Percentiles rank a stretch among this genome's conserved stretches.
These are phyloP conservation scores for Drosophila quadrilineata DNA, from an alignment of 1,140 invertebrate genomes.

Conservation along the genomic window DNA sequence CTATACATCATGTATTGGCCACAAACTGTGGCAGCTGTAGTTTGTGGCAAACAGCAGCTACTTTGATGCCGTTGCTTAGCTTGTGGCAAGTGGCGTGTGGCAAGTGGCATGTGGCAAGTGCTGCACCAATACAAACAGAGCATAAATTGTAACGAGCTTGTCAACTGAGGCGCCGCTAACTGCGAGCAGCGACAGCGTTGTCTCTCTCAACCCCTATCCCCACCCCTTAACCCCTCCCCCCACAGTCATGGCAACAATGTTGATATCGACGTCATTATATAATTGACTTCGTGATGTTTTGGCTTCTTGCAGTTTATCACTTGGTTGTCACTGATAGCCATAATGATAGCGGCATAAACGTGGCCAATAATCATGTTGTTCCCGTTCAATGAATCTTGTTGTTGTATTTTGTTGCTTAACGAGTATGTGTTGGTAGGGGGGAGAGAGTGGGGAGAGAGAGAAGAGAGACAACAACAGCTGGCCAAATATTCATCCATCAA, in stretches of 20 bases:
- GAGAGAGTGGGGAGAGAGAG: background rate
- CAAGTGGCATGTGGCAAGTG: constrained; percentile 3
- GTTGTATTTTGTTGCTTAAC: too few relatives aligned
- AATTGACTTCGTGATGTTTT: constrained; percentile 39
- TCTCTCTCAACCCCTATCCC: too few relatives aligned
- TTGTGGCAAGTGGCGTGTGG: constrained; percentile 1
- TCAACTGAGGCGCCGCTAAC: constrained; percentile 12
- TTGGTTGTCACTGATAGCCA: constrained; percentile 12
- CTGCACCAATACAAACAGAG: constrained; percentile 34
- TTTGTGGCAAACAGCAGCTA: background rate
- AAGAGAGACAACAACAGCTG: too few relatives aligned
- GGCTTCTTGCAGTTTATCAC: constrained; percentile 37
- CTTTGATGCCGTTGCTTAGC: background rate
- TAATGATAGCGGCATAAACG: constrained; percentile 23
- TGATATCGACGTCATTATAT: constrained; percentile 25
- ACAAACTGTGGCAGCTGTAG: constrained; percentile 1
- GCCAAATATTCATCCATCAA: constrained; percentile 22
- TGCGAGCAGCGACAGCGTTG: background rate
- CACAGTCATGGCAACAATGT: background rate
- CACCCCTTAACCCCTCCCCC: background rate
- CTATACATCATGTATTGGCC: too few relatives aligned
- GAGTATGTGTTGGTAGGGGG: too few relatives aligned
- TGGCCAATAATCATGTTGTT: constrained; percentile 12
- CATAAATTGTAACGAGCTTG: constrained; percentile 45
- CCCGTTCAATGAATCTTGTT: too few relatives aligned